Evolutionary conservation across 2,113 vertebrate genomes (phyloP).

Genomic region (Saccopteryx leptura): DNA sequence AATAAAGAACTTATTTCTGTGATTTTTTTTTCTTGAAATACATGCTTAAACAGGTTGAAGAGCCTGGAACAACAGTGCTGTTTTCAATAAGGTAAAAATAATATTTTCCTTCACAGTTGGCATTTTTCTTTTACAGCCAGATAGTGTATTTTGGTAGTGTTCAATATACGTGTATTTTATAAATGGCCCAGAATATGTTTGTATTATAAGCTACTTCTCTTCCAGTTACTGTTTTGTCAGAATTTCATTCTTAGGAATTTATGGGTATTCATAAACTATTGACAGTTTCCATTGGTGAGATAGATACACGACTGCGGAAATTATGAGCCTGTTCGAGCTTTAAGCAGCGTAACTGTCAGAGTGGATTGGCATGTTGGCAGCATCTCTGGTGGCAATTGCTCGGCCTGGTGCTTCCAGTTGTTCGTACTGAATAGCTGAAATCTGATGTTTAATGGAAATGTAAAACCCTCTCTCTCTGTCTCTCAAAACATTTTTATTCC

Average conservation of each 20-base stretch:
- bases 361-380: neutral
- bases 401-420: neutral
- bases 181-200: neutral
- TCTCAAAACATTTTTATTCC: neutral
- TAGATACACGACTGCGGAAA: neutral
- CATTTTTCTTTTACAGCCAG: neutral
- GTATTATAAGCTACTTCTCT: neutral
- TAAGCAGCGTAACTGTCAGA: neutral
- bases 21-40: neutral
- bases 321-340: neutral
- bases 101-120: neutral
- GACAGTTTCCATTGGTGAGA: neutral
- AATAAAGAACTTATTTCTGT: neutral
- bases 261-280: constrained; percentile 1
- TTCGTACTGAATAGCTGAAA: neutral
- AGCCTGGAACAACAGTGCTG: neutral
- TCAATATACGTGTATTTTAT: neutral
- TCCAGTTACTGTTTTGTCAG: neutral
- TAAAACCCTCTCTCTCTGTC: neutral
- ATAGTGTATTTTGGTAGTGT: neutral
- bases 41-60: neutral
- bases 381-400: neutral
- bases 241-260: neutral
- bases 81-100: neutral
- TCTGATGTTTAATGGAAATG: neutral